Evolutionary conservation across 1,140 invertebrate species (phyloP), one percentile per base, ranked within the genome.

Genomic region (Drosophila nasuta): DNA sequence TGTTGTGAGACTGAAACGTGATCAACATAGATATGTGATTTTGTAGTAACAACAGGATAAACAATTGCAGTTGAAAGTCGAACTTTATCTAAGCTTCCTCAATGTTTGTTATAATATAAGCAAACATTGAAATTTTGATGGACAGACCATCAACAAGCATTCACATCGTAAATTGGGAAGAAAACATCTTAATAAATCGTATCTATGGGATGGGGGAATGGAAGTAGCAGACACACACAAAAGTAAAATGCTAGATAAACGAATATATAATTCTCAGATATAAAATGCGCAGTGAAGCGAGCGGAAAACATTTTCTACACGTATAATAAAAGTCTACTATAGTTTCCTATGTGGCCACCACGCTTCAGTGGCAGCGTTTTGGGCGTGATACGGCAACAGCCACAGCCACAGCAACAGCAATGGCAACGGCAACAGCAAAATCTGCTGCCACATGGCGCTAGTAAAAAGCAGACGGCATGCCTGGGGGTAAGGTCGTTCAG

Each of bases 261-360:
- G 25, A 52, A 45, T 65, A 54, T 73, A 62, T 69, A 74, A 83
- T 89, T 83, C 77, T 65, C 80, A 87, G 73, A 51, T 64, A 83
- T 77, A 77, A 83, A 80, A 81, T 83, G 77, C 70, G 75, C 85
- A 88, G 73, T 89, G 80, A 83, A 89, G 85, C 85, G 80, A 70
- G 33, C 17, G 17, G 41, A 69, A 67, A 78, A 60, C 57, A 48
- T 64, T 56, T 60, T 30, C 38, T 17, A 33, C n/a, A 10, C 38
- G 35, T 41, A 41, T 33, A 33, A 8, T 33, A 33, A 33, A 33
- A 41, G 11, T 41, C 7, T n/a, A 10, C 8, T 10, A 33, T 30
- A 49, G 48, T 54, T 28, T 54, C 10, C 51, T 33, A 15, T 28
- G 30, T 33, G 35, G 20, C 7, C 8, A 48, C 77, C 77, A 88